Conservation (phyloP, 2,888 invertebrate species). For the Oscheius sp. region DNA sequence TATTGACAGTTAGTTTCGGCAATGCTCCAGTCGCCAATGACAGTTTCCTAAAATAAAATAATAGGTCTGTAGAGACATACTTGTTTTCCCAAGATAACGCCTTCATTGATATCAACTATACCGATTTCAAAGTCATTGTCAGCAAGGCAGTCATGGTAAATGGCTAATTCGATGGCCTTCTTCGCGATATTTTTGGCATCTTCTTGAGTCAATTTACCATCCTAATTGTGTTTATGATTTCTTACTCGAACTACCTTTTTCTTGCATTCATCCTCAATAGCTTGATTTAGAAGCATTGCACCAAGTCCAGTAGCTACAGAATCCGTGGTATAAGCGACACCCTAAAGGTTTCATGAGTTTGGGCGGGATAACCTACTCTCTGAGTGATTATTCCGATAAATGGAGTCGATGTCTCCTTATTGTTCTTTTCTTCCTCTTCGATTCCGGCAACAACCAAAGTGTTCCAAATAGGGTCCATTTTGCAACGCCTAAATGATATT, state of each 20-base stretch:
- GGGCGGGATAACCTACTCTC: constrained; percentile 36
- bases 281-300: constrained; percentile 72
- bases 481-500: constrained; percentile 74
- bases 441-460: constrained; percentile 92
- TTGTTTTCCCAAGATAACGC: constrained; percentile 48
- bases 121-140: constrained; percentile 66
- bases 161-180: constrained; percentile 62
- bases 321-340: constrained; percentile 74
- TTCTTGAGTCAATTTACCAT: constrained; percentile 52
- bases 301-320: constrained; percentile 89
- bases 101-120: constrained; percentile 41
- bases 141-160: constrained; percentile 66
- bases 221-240: too few species aligned
- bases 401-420: constrained; percentile 74
- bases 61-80: not conserved
- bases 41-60: constrained; percentile 38
- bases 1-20: constrained; percentile 64
- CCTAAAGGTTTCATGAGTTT: not conserved
- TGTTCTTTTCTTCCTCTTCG: constrained; percentile 75
- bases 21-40: constrained; percentile 66
- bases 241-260: too few species aligned
- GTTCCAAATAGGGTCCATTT: constrained; percentile 95
- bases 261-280: constrained; percentile 50
- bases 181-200: constrained; percentile 62
- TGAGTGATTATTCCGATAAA: constrained; percentile 87